Evolutionary conservation across 2,113 vertebrate species (phyloP), one percentile per base, ranked within the genome.

Genomic region (Pycnonotus jocosus): DNA sequence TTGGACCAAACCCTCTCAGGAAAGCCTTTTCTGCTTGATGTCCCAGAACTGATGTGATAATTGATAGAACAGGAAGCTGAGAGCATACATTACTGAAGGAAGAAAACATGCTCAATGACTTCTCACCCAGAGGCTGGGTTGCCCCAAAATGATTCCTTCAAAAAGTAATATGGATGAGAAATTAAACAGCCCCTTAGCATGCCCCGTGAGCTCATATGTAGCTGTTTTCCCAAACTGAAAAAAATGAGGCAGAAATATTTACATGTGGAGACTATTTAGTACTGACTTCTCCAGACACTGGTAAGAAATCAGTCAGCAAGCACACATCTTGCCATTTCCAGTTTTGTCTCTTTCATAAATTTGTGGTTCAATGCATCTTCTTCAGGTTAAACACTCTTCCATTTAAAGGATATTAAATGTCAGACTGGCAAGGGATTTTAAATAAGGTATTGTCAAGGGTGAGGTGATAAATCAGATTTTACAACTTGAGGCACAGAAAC

Each of bases 341-440:
- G 28, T 35, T 60, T 48, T 17, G 24, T 23, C 12, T 89, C 35
- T 74, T 74, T 54, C 15, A 25, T 60, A 89, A 48, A 74, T 90
- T 92, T 38, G 53, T 60, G 69, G 73, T 91, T 95, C 84, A 92
- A 54, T 81, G 45, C 15, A 50, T 79, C 65, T 68, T 73, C 40
- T 91, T 84, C 66, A 72, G 89, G 84, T 82, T 95, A 95, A 96
- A 64, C 64, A 51, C 13, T 64, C 37, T 91, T 95, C 87, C 42
- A 83, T 87, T 84, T 95, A 87, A 95, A 76, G 83, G 61, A 72
- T 76, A 91, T 81, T 91, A 91, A 91, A 95, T 76, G 78, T 35
- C 89, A 93, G 40, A 65, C 40, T 87, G 72, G 40, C 20, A 92
- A 69, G 37, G 31, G 65, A 47, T 92, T 95, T 93, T 80, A 89